These are phyloP conservation scores for Arion vulgaris DNA, from an alignment of 1,140 invertebrate genomes.

Conservation along the genomic window DNA sequence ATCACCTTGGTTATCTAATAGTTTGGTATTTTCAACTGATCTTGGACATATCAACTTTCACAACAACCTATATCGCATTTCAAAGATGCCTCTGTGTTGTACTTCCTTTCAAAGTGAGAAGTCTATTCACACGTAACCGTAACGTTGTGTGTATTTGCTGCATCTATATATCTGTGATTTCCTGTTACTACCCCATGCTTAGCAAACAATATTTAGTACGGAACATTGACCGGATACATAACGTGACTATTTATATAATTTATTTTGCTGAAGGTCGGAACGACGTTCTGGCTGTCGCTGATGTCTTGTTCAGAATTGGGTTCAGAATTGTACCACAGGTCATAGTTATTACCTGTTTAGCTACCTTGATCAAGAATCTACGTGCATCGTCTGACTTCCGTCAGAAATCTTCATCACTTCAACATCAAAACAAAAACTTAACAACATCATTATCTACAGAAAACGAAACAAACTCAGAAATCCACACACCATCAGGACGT, in stretches of 20 bases:
- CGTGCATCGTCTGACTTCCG: not conserved
- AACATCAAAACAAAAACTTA: not conserved
- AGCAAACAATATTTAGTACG: not conserved
- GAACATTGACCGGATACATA: not conserved
- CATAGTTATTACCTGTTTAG: not conserved
- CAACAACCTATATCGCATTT: not conserved
- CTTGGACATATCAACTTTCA: not conserved
- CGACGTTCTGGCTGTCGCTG: not conserved
- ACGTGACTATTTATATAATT: not conserved
- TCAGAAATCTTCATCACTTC: not conserved
- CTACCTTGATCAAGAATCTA: not conserved
- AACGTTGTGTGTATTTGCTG: not conserved
- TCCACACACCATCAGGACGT: not conserved
- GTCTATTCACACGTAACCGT: not conserved
- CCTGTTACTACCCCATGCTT: not conserved
- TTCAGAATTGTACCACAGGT: not conserved
- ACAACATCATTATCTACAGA: not conserved
- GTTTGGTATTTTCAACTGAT: conserved; percentile 1
- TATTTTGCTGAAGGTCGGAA: not conserved
- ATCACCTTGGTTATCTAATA: not conserved
- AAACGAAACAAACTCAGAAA: not conserved
- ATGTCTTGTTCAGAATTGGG: not conserved
- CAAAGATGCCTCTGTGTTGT: not conserved
- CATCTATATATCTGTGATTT: not conserved
- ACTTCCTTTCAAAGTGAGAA: not conserved